Evolutionary conservation across 2,888 invertebrate genomes (phyloP), one percentile per base, ranked within the genome.

Genomic region (Drosophila niveifrons): DNA sequence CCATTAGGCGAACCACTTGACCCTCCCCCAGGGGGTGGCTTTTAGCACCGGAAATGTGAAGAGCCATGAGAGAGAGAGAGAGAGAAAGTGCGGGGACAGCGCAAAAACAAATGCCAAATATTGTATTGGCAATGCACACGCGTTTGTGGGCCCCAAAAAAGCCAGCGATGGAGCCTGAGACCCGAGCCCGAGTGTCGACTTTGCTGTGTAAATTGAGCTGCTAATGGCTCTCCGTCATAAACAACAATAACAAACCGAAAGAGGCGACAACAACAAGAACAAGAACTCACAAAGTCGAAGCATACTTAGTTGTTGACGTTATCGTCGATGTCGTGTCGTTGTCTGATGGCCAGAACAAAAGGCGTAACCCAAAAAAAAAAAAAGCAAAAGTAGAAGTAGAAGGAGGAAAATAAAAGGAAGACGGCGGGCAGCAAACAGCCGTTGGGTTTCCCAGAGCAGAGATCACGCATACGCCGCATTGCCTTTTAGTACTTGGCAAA

Each of bases 191-290:
- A 67, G 80, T 70, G 66, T 57, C 50, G 74, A 47, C 67, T 61
- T 70, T 65, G 53, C 68, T 80, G 66, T 72, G 84, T 87, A 85
- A 89, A 85, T 78, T 89, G 84, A 85, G 89, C 89, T 84, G 88
- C 88, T 85, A 85, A 85, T 85, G 82, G 84, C 70, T 39, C 18
- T 44, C 53, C 66, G 63, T 41, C 73, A 63, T 67, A 69, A 63
- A 70, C 63, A 73, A 36, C 57, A 66, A 68, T 55, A 63, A 65
- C 69, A 65, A 79, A 55, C 23, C 23, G 0, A 23, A 23, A 23
- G 23, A 66, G 53, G 55, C 56, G 65, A 61, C 44, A 31, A 52
- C 18, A 17, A 29, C 41, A 58, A 41, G 3, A 28, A 28, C 48
- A 47, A 44, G 23, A 44, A 4, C 36, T n/a, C n/a, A 8, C 15